A percentile compares a stretch with the other conserved stretches of the same genome.
Conservation (phyloP, 1,140 invertebrate species). For the Muscidifurax raptorellus region DNA sequence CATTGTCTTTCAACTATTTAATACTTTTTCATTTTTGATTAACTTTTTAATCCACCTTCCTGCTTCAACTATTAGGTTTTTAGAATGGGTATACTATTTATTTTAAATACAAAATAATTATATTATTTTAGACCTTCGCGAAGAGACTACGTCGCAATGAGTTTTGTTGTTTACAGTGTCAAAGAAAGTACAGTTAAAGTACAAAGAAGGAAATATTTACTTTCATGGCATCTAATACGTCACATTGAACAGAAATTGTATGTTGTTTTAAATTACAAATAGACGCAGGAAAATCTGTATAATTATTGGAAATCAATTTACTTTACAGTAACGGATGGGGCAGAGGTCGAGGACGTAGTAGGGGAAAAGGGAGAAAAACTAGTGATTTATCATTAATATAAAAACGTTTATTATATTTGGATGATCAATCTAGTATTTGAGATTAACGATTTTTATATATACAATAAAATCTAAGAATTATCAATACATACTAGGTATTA, state of each 20-base stretch:
- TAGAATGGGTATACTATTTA: too few species aligned
- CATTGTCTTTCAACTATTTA: neutral
- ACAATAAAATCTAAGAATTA: too few species aligned
- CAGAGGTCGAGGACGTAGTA: neutral
- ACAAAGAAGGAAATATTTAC: constrained; percentile 70
- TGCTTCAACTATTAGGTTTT: too few species aligned
- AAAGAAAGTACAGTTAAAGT: constrained; percentile 71
- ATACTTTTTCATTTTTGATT: too few species aligned
- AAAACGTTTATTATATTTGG: too few species aligned
- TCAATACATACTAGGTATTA: too few species aligned
- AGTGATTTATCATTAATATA: too few species aligned
- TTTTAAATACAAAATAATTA: neutral
- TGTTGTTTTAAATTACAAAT: neutral
- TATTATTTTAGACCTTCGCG: neutral
- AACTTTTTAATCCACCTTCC: too few species aligned
- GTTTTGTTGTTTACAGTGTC: constrained; percentile 61
- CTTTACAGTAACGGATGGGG: neutral
- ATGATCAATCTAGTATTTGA: too few species aligned
- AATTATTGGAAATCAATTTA: constrained; percentile 20
- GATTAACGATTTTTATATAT: too few species aligned
- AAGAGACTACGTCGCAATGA: constrained; percentile 10
- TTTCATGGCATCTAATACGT: constrained; percentile 60
- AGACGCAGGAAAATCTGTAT: neutral
- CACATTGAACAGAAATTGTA: constrained; percentile 45
- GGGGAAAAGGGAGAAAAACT: neutral